phyloP scores from a whole-genome alignment of 2,888 invertebrate genomes.

The Litoditis marina region DNA sequence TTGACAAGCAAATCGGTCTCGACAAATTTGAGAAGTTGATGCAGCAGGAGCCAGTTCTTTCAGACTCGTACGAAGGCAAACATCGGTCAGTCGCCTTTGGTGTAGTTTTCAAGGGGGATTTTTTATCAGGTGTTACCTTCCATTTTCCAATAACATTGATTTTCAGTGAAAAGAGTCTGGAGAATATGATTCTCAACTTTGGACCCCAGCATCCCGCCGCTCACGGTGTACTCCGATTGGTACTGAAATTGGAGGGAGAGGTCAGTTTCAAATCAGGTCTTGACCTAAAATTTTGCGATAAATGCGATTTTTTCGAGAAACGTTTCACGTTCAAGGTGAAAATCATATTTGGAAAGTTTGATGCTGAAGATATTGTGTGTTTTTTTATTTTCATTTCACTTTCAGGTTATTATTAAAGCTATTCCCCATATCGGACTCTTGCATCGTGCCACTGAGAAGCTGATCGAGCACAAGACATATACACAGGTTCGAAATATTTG shows the following conservation, averaged over 20 bases:
- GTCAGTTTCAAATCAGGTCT: constrained; percentile 63
- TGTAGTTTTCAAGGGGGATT: too few relatives aligned
- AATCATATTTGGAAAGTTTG: neutral
- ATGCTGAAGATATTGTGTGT: neutral
- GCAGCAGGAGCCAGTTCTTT: constrained; percentile 39
- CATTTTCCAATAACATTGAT: too few relatives aligned
- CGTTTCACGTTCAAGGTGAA: neutral
- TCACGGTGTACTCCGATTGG: constrained; percentile 82
- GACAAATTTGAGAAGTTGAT: constrained; percentile 50
- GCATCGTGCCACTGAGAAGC: constrained; percentile 93
- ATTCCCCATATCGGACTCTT: constrained; percentile 96
- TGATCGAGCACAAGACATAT: constrained; percentile 97
- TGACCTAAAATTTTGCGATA: neutral
- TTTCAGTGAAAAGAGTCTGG: constrained; percentile 74
- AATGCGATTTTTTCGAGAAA: neutral
- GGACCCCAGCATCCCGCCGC: constrained; percentile 93
- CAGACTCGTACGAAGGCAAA: constrained; percentile 46
- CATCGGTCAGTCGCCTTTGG: constrained; percentile 44
- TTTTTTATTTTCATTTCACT: constrained; percentile 11
- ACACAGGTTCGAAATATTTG: constrained; percentile 76
- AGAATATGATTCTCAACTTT: constrained; percentile 83
- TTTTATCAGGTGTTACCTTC: too few relatives aligned
- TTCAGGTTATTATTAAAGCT: constrained; percentile 76
- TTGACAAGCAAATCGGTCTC: constrained; percentile 42
- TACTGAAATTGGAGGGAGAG: constrained; percentile 82